These are phyloP conservation scores for Decapterus maruadsi DNA, from an alignment of 2,797 vertebrate genomes.

Conservation along the genomic window DNA sequence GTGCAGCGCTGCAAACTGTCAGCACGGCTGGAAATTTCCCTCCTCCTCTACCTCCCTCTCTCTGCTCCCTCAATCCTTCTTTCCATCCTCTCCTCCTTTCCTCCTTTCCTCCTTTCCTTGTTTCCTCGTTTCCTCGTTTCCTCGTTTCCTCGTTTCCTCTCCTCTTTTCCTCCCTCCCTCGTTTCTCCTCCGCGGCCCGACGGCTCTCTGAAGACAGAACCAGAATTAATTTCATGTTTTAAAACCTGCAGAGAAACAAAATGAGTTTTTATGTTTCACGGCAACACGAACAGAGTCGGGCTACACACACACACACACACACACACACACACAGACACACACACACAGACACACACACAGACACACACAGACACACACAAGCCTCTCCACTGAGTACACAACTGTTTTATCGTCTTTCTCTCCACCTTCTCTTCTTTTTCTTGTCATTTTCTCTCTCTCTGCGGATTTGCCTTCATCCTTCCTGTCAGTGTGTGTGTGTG, in stretches of 20 bases:
- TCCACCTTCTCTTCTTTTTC: constrained; percentile 10
- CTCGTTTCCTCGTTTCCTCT: no score
- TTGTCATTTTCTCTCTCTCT: constrained; percentile 29
- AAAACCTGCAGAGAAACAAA: constrained; percentile 5
- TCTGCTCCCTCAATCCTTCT: no score
- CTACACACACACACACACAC: background rate
- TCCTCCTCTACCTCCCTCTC: background rate
- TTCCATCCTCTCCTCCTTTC: background rate
- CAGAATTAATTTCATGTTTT: background rate
- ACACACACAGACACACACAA: background rate
- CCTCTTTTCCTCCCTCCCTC: background rate
- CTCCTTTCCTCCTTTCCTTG: no score
- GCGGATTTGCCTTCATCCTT: constrained; percentile 43
- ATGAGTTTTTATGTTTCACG: constrained; percentile 14
- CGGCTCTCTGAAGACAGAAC: background rate
- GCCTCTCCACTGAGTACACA: constrained; percentile 13
- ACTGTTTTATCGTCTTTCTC: constrained; percentile 30
- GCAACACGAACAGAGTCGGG: background rate
- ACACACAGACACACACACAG: background rate
- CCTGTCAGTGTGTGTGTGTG: constrained; percentile 15
- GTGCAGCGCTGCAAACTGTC: no score
- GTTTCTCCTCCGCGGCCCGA: background rate
- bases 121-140: no score
- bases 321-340: background rate
- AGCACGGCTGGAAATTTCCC: no score